phyloP scores from a whole-genome alignment of 2,797 vertebrate species.

The Rhinogobio ventralis region DNA sequence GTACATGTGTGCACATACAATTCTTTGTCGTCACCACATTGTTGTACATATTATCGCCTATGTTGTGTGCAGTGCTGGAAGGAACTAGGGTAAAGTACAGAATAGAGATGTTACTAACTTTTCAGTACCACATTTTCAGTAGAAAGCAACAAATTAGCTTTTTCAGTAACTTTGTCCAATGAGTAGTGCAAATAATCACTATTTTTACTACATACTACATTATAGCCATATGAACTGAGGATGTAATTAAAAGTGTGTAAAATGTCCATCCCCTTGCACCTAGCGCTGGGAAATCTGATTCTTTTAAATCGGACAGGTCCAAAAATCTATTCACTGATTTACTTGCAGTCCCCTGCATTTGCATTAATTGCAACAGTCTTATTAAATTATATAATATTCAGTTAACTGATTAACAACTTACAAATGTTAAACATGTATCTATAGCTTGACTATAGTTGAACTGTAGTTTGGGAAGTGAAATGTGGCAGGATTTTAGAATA shows the following conservation, averaged over 20 bases:
- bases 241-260: neutral
- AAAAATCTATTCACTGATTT: neutral
- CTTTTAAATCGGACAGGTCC: neutral
- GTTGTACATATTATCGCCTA: constrained; percentile 11
- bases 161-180: neutral
- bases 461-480: neutral
- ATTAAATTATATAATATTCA: neutral
- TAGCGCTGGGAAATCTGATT: neutral
- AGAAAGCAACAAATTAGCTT: neutral
- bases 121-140: neutral
- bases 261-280: neutral
- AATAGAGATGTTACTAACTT: neutral
- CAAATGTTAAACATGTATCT: too few relatives aligned
- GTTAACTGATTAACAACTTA: neutral
- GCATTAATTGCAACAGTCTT: neutral
- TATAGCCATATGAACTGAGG: neutral
- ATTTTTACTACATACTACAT: neutral
- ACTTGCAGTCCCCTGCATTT: neutral
- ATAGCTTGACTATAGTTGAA: too few relatives aligned
- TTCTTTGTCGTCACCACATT: neutral
- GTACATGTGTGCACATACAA: constrained; percentile 29
- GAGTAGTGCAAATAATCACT: neutral
- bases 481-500: neutral
- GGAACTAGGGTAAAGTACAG: neutral
- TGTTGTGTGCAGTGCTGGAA: constrained; percentile 16